Evolutionary conservation across 2,113 vertebrate species (phyloP), one percentile per base, ranked within the genome.

Genomic region (Laticauda colubrina): DNA sequence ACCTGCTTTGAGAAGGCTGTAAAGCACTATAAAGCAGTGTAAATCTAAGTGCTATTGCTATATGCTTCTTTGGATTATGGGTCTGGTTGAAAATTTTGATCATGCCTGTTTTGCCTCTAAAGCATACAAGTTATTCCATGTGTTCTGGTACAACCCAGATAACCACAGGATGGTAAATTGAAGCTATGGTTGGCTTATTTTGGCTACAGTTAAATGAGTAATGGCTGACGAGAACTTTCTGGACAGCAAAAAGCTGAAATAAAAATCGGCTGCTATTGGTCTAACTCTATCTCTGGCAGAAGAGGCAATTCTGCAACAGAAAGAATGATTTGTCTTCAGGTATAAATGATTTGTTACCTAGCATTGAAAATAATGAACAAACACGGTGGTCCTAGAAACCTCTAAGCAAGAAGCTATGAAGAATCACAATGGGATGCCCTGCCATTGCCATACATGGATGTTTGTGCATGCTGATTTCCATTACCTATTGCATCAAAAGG

Each of bases 331-430:
- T 1, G 39, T 4, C 26, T 1, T 57, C n/a, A 5, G 0, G 0
- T 0, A 2, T 45, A 51, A 34, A 87, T 9, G 86, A 0, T n/a
- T 18, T 0, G 0, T 59, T 23, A 21, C 0, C 1, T 57, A 3
- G 64, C 81, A 64, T 87, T 2, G 15, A 29, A 81, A 24, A 54
- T 14, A 61, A 0, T 3, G 51, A 23, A 5, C 56, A 10, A n/a
- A 26, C 2, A 0, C 0, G 6, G 55, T 86, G 88, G 21, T 91
- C 14, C 11, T 20, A 45, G 51, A 92, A 90, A 87, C 26, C 3
- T 15, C 43, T 7, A 3, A 54, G 24, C 75, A 89, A 81, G 75
- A 8, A 43, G 20, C 0, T 6, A 48, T 59, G 55, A 4, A 5
- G 59, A 53, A 12, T 0, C 5, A 0, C 14, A 92, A 7, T 81